Conservation (phyloP, 1,140 invertebrate genomes). For the Cataglyphis hispanica region DNA sequence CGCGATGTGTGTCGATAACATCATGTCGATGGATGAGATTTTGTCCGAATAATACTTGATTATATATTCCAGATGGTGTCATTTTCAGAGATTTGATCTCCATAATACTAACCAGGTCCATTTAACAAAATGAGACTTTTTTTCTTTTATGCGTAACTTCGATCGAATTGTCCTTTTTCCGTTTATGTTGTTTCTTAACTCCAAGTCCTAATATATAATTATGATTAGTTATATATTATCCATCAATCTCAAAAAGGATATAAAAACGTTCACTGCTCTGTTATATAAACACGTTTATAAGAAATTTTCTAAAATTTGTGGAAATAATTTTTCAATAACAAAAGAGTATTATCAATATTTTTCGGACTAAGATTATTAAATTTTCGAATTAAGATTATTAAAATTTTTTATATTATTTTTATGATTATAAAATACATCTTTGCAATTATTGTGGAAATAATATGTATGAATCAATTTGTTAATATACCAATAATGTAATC, state of each 20-base stretch:
- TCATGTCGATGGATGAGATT: conserved; percentile 64
- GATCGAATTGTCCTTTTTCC: conserved; percentile 45
- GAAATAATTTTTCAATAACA: background rate
- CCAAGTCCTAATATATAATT: conserved; percentile 51
- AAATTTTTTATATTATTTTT: no score
- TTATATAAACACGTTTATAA: background rate
- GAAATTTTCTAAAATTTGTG: background rate
- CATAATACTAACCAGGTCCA: conserved; percentile 17
- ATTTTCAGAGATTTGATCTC: conserved; percentile 57
- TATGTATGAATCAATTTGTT: background rate
- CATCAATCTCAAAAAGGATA: background rate
- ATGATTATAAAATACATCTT: background rate
- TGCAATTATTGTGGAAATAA: background rate
- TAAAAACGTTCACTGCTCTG: background rate
- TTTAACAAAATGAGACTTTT: conserved; percentile 65
- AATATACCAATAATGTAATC: background rate
- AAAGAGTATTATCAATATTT: background rate
- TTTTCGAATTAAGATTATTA: background rate
- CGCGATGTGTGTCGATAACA: conserved; percentile 63
- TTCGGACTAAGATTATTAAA: no score
- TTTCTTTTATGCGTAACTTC: conserved; percentile 60
- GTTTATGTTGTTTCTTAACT: conserved; percentile 46
- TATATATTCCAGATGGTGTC: conserved; percentile 56
- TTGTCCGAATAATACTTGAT: conserved; percentile 80
- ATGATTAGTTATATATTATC: background rate